These are phyloP conservation scores for Brachionus plicatilis DNA, from an alignment of 1,140 invertebrate genomes.

Conservation along the genomic window DNA sequence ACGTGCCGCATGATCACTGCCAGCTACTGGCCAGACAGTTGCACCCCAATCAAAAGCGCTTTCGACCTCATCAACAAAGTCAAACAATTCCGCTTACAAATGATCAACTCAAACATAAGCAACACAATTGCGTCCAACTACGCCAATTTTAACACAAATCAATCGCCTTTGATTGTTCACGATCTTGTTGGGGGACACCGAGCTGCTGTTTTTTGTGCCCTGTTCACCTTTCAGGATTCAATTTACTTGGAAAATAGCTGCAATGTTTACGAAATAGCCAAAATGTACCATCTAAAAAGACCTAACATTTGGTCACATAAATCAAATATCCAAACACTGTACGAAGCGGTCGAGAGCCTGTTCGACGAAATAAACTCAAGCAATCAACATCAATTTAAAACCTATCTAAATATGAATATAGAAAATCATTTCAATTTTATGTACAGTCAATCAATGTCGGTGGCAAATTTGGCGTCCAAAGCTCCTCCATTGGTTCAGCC, in stretches of 20 bases:
- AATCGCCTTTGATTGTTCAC: conserved; percentile 30
- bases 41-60: conserved; percentile 21
- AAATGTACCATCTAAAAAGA: conserved; percentile 34
- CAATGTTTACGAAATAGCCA: conserved; percentile 38
- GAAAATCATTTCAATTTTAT: conserved; percentile 36
- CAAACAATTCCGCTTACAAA: conserved; percentile 17
- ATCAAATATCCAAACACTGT: neutral
- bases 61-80: conserved; percentile 31
- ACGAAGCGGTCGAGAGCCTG: neutral
- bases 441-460: neutral
- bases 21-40: conserved; percentile 37
- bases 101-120: neutral
- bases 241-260: conserved; percentile 23
- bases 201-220: conserved; percentile 33
- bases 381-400: conserved; percentile 37
- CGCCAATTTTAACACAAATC: neutral
- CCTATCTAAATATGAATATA: conserved; percentile 28
- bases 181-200: conserved; percentile 1
- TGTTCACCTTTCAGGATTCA: conserved; percentile 22
- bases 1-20: neutral
- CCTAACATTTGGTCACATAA: conserved; percentile 19
- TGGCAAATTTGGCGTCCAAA: neutral
- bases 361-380: conserved; percentile 10
- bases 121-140: neutral
- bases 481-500: neutral